Base-by-base conservation (phyloP, 2,888 invertebrate species). In the Caenorhabditis wallacei region DNA sequence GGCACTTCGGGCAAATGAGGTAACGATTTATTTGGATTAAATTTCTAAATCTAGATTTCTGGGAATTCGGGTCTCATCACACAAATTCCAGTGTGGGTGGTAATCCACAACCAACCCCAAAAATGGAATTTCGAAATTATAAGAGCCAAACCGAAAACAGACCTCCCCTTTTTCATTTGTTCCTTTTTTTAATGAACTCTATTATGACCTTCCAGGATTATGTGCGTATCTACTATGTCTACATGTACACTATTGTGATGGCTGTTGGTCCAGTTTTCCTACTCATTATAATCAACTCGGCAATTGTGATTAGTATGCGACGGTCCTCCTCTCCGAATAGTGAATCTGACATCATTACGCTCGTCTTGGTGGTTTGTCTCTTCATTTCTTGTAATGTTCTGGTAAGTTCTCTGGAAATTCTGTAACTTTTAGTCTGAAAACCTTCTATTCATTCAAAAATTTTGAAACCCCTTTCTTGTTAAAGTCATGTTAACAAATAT, bases 331-430 rank as follows among this genome's bases (percentile, higher is more conserved):
- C 64, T n/a, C 68, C 54, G 8, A 80, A 80, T 22, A 69, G 70
- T 20, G 87, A 84, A 40, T 88, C 89, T 1, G 90, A 91, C 82
- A 87, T 89, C 30, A 85, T 89, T 20, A 91, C 91, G 4, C 76
- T 91, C n/a, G 89, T 91, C n/a, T 81, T 91, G 16, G 90, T 91
- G 46, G 90, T 91, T 20, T 89, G 87, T 64, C 81, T 91, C 13
- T 91, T 91, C 78, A 88, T 91, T 64, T 80, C 87, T 16, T 91
- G 91, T 81, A 91, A 91, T 68, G 84, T 89, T 69, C 74, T 90
- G 85, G 90, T 90, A 3, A 63, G 63, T 54, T 61, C 22, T 37
- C 40, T 18, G 30, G 8, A 35, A 35, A 70, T 26, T 51, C 35
- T 4, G 10, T 35, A 10, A 4, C 35, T 35, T 35, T 35, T 35